phyloP scores from a whole-genome alignment of 2,113 vertebrate species.

The Oriolus oriolus region DNA sequence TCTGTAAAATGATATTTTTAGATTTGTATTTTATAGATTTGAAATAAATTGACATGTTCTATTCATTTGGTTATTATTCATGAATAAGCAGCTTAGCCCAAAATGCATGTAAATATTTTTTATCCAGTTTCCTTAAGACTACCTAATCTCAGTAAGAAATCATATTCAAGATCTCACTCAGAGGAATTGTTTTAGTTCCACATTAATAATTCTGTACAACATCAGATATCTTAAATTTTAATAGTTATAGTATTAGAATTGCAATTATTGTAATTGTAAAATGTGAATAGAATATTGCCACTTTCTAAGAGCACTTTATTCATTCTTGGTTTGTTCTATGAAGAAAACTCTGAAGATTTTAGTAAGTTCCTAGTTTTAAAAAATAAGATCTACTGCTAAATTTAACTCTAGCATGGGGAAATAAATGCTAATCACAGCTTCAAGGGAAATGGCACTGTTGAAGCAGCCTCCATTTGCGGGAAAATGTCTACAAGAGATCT shows the following conservation, averaged over 20 bases:
- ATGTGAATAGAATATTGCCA: background rate
- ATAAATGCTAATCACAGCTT: background rate
- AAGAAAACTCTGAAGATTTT: background rate
- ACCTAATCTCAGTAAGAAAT: background rate
- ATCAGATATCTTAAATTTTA: background rate
- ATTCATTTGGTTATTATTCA: background rate
- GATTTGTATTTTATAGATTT: constrained; percentile 20
- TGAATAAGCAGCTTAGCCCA: background rate
- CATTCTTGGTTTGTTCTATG: background rate
- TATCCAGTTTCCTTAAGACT: background rate
- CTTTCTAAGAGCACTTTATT: background rate
- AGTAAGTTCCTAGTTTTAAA: background rate
- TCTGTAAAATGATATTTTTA: constrained; percentile 18
- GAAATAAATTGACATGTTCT: constrained; percentile 43
- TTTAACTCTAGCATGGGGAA: background rate
- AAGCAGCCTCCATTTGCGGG: background rate
- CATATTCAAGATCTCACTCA: background rate
- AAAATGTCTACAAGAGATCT: background rate
- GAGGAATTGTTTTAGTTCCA: background rate
- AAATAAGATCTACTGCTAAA: background rate
- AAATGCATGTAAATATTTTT: background rate
- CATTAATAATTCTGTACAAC: background rate
- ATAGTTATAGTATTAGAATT: background rate
- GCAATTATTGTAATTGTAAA: background rate
- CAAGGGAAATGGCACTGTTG: background rate